Evolutionary conservation across 2,888 invertebrate species (phyloP).

Genomic region (Cosmopolites sordidus): DNA sequence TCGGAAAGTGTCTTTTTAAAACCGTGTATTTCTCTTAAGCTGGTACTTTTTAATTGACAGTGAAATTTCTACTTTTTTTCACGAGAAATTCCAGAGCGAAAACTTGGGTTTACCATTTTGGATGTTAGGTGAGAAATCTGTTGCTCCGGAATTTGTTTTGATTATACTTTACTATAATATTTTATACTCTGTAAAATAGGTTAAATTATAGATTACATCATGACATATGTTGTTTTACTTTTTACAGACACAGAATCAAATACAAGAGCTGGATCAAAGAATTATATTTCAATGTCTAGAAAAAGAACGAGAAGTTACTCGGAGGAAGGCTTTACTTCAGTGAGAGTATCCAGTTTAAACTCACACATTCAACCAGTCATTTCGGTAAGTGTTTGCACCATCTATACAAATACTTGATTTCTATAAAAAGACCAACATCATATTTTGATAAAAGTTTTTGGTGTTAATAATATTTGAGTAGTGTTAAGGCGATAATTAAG

Average conservation of each 20-base stretch:
- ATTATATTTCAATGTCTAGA: conserved; percentile 41
- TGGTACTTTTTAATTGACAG: neutral
- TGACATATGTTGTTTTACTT: conserved; percentile 13
- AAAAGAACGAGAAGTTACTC: conserved; percentile 47
- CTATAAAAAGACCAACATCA: too few species aligned
- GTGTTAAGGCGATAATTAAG: too few species aligned
- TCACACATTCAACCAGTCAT: conserved; percentile 28
- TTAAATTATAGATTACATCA: conserved; percentile 10
- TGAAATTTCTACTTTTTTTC: neutral
- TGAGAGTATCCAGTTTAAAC: conserved; percentile 4
- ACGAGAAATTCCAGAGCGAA: neutral
- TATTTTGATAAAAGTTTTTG: too few species aligned
- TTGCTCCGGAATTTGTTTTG: too few species aligned
- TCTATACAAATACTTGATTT: too few species aligned
- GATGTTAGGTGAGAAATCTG: conserved; percentile 34
- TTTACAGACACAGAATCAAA: conserved; percentile 31
- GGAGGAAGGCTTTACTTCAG: conserved; percentile 38
- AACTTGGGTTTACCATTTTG: conserved; percentile 23
- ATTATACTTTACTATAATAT: too few species aligned
- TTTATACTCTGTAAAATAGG: too few species aligned
- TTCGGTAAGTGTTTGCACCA: conserved; percentile 36
- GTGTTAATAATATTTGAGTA: too few species aligned
- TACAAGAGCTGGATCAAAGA: conserved; percentile 22
- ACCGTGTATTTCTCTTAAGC: too few species aligned
- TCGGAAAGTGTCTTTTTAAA: too few species aligned